phyloP scores from a whole-genome alignment of 1,140 invertebrate genomes.

The Cryptotermes secundus region DNA sequence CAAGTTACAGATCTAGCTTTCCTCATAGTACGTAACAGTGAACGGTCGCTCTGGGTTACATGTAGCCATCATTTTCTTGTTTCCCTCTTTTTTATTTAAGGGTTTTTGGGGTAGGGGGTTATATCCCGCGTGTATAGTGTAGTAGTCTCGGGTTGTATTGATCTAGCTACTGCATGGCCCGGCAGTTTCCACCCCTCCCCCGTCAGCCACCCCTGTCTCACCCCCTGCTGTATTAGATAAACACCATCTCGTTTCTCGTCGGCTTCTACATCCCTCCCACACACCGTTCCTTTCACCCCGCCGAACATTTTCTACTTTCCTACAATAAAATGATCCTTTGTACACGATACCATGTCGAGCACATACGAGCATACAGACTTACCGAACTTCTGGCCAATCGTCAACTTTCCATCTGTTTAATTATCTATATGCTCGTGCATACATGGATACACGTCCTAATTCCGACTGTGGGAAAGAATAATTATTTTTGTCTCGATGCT shows the following conservation, averaged over 20 bases:
- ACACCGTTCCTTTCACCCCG: neutral
- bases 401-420: neutral
- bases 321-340: slow-evolving; percentile 13
- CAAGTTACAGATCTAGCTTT: too few relatives aligned
- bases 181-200: neutral
- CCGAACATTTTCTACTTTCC: slow-evolving; percentile 1
- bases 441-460: neutral
- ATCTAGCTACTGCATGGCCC: slow-evolving; percentile 13
- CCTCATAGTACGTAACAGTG: neutral
- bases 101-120: neutral
- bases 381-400: neutral
- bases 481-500: neutral
- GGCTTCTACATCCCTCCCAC: slow-evolving; percentile 9
- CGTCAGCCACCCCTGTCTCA: neutral
- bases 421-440: too few relatives aligned
- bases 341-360: neutral
- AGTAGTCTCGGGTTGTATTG: slow-evolving; percentile 10
- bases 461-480: neutral
- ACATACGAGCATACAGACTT: neutral
- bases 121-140: slow-evolving; percentile 10
- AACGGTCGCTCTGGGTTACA: too few relatives aligned
- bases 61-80: slow-evolving; percentile 2
- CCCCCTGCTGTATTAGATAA: slow-evolving; percentile 18
- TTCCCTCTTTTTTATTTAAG: slow-evolving; percentile 9
- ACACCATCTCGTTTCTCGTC: slow-evolving; percentile 8